Evolutionary conservation across 2,113 vertebrate species (phyloP), one percentile per base, ranked within the genome.

Genomic region (Podiceps cristatus): DNA sequence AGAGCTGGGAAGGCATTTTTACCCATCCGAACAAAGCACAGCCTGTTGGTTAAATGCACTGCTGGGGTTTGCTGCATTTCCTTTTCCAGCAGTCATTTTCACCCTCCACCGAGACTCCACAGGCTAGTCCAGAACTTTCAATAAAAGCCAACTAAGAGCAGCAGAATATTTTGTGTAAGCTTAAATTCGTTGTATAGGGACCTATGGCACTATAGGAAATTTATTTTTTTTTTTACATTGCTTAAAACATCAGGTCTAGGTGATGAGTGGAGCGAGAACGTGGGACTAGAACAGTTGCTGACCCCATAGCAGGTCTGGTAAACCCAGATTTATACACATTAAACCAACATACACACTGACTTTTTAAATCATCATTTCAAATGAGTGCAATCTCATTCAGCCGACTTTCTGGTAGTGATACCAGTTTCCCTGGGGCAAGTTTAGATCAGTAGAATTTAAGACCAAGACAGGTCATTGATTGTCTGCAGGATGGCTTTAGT

Each of bases 251-350:
- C 29, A 66, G 31, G 53, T 77, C 37, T 63, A 66, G 67, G 64
- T 8, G 7, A 86, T 10, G 24, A 90, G 20, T 47, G 47, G 64
- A 75, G 33, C n/a, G 86, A 72, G 23, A 35, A 49, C 40, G 73
- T 0, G 0, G 45, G 49, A 75, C 24, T 55, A 5, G 9, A 90
- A 15, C 9, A 45, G 49, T 11, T 83, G 47, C 18, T 88, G 83
- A 60, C 18, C 47, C 62, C 73, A 59, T 1, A 72, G 37, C 52
- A 90, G 44, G 40, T 17, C 35, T 84, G 60, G n/a, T 31, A 10
- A 14, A 68, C 25, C 31, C 49, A 49, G 23, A 15, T 49, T 85
- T 40, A 64, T 44, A 67, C 53, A 29, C 40, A 35, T 67, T 72
- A 63, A 86, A 80, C 59, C 90, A 88, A 90, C 11, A 40, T 5